Evolutionary conservation across 1,140 invertebrate species (phyloP), one percentile per base, ranked within the genome.

Genomic region (Lepidostoma basale): DNA sequence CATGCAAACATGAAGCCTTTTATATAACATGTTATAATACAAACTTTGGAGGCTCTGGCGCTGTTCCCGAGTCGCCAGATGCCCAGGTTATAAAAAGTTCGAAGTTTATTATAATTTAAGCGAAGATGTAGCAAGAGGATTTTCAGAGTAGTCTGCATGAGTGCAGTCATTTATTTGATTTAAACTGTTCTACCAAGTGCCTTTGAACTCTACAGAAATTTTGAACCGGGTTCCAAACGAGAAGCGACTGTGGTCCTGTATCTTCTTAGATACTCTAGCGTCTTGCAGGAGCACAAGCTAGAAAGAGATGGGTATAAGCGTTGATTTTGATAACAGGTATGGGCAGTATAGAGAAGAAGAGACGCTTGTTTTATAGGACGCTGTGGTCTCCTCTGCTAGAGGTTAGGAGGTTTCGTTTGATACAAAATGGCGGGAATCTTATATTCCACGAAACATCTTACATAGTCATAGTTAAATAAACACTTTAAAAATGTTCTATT

Each of bases 401-500:
- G 22, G 4, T 52, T 26, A 28, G n/a, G n/a, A 30, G 49, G 49
- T n/a, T 18, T 54, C 49, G 25, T 30, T 54, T 26, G 49, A 54
- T 54, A 54, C 49, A 54, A 54, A 54, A 54, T 54, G 49, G 49
- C 49, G 49, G 49, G 49, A 54, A n/a, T n/a, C n/a, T n/a, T n/a
- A n/a, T n/a, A n/a, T n/a, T n/a, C n/a, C n/a, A n/a, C n/a, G n/a
- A n/a, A n/a, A n/a, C n/a, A n/a, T n/a, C n/a, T n/a, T n/a, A n/a
- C n/a, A n/a, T n/a, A n/a, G n/a, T n/a, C n/a, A n/a, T n/a, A n/a
- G n/a, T n/a, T n/a, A n/a, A n/a, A n/a, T n/a, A n/a, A n/a, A n/a
- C n/a, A n/a, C n/a, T n/a, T n/a, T n/a, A n/a, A n/a, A n/a, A n/a
- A n/a, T n/a, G n/a, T n/a, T n/a, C n/a, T n/a, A n/a, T n/a, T n/a